Percentiles rank a stretch among this genome's conserved stretches.
phyloP scores from a whole-genome alignment of 2,797 vertebrate genomes.

The Sebastes iracundus region DNA sequence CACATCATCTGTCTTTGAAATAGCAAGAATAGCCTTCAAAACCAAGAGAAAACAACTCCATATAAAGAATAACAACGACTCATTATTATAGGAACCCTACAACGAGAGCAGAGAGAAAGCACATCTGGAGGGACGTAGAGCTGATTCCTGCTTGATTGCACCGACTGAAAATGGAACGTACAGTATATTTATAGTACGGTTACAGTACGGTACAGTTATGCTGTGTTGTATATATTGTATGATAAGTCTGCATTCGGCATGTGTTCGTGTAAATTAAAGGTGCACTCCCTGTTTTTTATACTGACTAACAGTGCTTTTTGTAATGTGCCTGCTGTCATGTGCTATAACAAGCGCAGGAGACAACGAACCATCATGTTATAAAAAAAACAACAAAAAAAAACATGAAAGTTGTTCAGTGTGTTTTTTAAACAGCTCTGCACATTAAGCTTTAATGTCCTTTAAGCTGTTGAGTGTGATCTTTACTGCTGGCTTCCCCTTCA shows the following conservation, averaged over 20 bases:
- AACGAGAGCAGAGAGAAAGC: background rate
- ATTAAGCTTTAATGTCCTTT: background rate
- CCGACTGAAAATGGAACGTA: background rate
- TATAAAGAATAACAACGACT: slow-evolving; percentile 11
- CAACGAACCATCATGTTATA: background rate
- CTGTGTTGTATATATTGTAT: too few species aligned
- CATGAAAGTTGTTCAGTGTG: background rate
- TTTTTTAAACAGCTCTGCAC: background rate
- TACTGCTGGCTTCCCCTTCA: background rate
- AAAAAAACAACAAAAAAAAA: background rate
- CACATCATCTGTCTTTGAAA: slow-evolving; percentile 49
- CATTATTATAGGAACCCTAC: background rate
- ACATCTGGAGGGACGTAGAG: background rate
- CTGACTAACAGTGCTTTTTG: background rate
- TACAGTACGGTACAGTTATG: too few species aligned
- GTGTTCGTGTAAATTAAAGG: background rate
- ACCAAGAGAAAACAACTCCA: background rate
- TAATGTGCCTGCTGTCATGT: background rate
- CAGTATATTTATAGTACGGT: background rate
- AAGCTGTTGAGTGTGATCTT: background rate
- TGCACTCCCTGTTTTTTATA: background rate
- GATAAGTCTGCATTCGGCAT: background rate
- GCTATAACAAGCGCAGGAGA: background rate
- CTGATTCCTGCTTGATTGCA: background rate
- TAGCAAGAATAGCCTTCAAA: background rate